Evolutionary conservation across 2,888 invertebrate species (phyloP).

Genomic region (Heliconius cydno): DNA sequence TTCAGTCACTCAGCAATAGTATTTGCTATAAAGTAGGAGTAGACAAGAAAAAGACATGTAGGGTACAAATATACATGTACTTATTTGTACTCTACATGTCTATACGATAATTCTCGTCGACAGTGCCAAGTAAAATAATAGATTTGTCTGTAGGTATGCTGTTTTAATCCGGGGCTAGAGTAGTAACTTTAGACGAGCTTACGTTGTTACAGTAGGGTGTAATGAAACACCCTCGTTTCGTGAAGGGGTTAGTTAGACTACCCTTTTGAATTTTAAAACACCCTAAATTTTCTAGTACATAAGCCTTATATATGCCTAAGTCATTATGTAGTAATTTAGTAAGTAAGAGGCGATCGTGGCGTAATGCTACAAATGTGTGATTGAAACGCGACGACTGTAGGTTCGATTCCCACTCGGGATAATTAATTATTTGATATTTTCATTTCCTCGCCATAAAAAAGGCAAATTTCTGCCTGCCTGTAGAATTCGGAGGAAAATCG

Average conservation of each 20-base stretch:
- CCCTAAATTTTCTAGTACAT: conserved; percentile 22
- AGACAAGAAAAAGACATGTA: too few relatives aligned
- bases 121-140: conserved; percentile 2
- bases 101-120: neutral
- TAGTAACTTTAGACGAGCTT: conserved; percentile 26
- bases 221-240: conserved; percentile 28
- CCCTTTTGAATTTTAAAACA: conserved; percentile 29
- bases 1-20: too few relatives aligned
- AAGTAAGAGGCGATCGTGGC: neutral
- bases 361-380: neutral
- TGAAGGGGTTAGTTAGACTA: conserved; percentile 26
- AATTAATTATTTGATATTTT: neutral
- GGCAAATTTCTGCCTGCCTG: neutral
- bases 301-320: conserved; percentile 49
- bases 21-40: too few relatives aligned
- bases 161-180: conserved; percentile 13
- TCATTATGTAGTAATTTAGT: neutral
- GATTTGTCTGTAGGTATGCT: conserved; percentile 22
- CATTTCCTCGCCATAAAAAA: neutral
- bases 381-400: neutral
- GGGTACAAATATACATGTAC: neutral
- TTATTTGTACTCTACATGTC: neutral
- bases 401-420: neutral
- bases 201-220: conserved; percentile 30
- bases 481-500: neutral